Evolutionary conservation across 1,140 invertebrate genomes (phyloP).

Genomic region (Drosophila ficusphila): DNA sequence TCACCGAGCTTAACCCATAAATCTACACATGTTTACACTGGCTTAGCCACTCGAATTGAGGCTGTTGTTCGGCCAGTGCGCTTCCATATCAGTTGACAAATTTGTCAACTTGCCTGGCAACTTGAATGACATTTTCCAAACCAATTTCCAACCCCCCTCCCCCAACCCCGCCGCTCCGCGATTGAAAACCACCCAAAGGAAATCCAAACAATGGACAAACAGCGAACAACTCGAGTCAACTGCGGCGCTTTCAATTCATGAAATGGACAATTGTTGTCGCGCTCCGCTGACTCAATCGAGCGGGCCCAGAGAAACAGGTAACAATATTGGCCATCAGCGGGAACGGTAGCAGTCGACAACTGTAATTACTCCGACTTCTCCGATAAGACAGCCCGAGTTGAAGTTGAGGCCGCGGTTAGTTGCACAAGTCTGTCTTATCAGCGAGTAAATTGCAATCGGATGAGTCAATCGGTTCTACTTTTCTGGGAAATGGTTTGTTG

Average conservation of each 20-base stretch:
- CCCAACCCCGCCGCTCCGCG: background rate
- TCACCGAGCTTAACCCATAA: constrained; percentile 54
- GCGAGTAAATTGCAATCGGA: constrained; percentile 27
- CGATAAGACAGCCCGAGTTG: constrained; percentile 33
- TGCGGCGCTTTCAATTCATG: constrained; percentile 67
- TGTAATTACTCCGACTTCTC: constrained; percentile 62
- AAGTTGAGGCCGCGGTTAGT: constrained; percentile 25
- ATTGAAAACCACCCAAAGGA: constrained; percentile 22
- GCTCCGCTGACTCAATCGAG: constrained; percentile 40
- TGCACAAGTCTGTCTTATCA: constrained; percentile 48
- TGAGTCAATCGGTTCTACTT: constrained; percentile 17
- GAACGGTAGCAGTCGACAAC: constrained; percentile 47
- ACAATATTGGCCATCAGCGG: constrained; percentile 18
- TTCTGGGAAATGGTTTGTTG: background rate
- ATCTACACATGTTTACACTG: constrained; percentile 76
- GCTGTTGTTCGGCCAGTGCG: constrained; percentile 6
- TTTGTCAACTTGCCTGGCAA: constrained; percentile 73
- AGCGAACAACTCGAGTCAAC: constrained; percentile 8
- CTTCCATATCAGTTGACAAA: constrained; percentile 78
- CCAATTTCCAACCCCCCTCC: constrained; percentile 9
- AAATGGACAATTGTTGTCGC: constrained; percentile 79
- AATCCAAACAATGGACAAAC: constrained; percentile 65
- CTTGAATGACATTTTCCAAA: constrained; percentile 79
- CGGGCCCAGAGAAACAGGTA: constrained; percentile 21
- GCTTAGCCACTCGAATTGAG: constrained; percentile 51